Conservation (phyloP, 64 coral and sea anemone genomes). For the Porites lutea region DNA sequence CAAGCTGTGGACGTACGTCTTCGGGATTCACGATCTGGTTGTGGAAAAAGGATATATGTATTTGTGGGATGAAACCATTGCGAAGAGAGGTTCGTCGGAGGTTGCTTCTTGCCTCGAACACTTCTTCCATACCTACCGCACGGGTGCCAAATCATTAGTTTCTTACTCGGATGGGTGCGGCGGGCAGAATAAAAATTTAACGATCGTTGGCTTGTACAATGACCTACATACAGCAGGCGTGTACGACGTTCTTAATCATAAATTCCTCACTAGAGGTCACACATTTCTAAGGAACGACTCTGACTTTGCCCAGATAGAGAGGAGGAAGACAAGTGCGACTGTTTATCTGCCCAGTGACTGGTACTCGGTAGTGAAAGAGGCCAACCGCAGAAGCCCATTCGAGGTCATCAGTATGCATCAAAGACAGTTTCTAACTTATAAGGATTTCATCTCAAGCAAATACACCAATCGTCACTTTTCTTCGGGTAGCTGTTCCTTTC, state of each 20-base stretch:
- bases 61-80: slow-evolving; percentile 45
- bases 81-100: slow-evolving; percentile 22
- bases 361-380: neutral
- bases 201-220: neutral
- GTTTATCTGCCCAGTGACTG: slow-evolving; percentile 42
- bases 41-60: slow-evolving; percentile 31
- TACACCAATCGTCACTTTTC: neutral
- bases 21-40: slow-evolving; percentile 57
- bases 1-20: slow-evolving; percentile 60
- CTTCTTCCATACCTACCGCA: neutral
- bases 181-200: slow-evolving; percentile 36
- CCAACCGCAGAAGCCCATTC: slow-evolving; percentile 28
- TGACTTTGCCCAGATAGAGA: slow-evolving; percentile 46
- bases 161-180: slow-evolving; percentile 54
- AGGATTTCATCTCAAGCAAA: neutral
- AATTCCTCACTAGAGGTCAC: slow-evolving; percentile 36
- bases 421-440: neutral
- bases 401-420: neutral
- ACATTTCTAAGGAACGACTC: slow-evolving; percentile 53
- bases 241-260: slow-evolving; percentile 36
- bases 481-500: neutral
- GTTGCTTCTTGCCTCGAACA: slow-evolving; percentile 23
- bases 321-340: neutral
- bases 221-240: slow-evolving; percentile 18
- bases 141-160: slow-evolving; percentile 5